Conservation (phyloP, 2,797 vertebrate species). For the Cygnus olor region DNA sequence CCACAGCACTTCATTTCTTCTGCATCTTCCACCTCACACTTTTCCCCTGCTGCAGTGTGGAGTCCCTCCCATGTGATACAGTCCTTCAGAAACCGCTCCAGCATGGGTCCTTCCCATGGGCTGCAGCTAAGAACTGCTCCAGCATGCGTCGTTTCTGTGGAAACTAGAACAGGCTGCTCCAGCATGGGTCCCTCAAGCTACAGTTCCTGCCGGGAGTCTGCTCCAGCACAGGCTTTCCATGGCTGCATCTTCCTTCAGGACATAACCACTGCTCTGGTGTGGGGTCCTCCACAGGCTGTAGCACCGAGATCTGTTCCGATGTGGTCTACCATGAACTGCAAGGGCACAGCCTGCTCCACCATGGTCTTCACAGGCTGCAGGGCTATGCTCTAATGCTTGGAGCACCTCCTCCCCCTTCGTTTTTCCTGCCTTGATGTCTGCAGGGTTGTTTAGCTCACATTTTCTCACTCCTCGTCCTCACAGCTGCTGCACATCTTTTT, state of each 20-base stretch:
- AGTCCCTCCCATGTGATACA: background rate
- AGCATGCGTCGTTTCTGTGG: background rate
- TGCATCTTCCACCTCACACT: background rate
- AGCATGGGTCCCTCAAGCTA: background rate
- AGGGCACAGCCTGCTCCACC: background rate
- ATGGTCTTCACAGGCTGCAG: rapidly evolving
- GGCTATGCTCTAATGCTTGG: background rate
- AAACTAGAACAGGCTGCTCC: background rate
- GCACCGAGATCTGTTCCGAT: background rate
- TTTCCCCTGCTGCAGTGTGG: background rate
- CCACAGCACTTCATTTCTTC: background rate
- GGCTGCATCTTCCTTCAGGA: background rate
- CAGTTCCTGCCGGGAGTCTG: background rate
- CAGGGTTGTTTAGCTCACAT: background rate
- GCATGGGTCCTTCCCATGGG: background rate
- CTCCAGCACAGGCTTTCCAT: background rate
- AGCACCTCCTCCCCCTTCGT: background rate
- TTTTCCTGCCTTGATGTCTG: background rate
- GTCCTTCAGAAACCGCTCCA: background rate
- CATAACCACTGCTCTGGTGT: background rate
- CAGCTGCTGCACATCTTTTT: rapidly evolving
- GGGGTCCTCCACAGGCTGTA: background rate
- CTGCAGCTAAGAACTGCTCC: background rate
- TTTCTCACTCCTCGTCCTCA: background rate
- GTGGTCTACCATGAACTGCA: background rate